Base-by-base conservation (phyloP, 2,113 vertebrate species). In the Leptodactylus fuscus region DNA sequence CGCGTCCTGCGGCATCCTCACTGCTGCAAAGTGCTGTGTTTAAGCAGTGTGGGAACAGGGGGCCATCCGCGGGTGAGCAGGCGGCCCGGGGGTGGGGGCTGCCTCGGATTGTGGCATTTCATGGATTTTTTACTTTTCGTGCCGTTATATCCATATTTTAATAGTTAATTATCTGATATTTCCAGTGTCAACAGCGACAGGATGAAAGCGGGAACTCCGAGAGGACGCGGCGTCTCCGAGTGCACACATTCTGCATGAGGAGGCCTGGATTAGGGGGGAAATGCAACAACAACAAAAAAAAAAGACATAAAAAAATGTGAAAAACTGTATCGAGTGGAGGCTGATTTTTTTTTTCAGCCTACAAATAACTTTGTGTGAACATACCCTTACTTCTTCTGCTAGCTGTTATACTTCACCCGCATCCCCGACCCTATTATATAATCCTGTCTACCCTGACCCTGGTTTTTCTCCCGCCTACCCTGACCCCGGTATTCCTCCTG, bases 141-240 rank as follows among this genome's bases (percentile, higher is more conserved):
- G 77, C 38, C 27, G 18, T 80, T 80, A 60, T 32, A 79, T 73
- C 51, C 67, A 81, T 80, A 86, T 86, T 81, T 81, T 86, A 81
- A 32, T 81, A 60, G 75, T 41, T 78, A 85, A 85, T 70, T 16
- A 86, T 80, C 22, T 22, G n/a, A 22, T 80, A 71, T 86, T 60
- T 86, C 84, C 73, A 81, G 77, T 48, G 76, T 86, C 76, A 86
- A 86, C 76, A 86, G 7, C 60, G 58, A 32, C 22, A 81, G 32
- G 51, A 73, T 73, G 7, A 81, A 81, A 81, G 77, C 4, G 38
- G 12, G 12, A 69, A 34, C 4, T 3, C 1, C n/a, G 38, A 24
- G 16, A 24, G 11, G 15, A 24, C 2, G 5, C 8, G 3, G 46
- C 27, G 3, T 18, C 73, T 32, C 11, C n/a, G 7, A 10, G 27